A percentile compares a stretch with the other conserved stretches of the same genome.
phyloP scores from a whole-genome alignment of 2,113 vertebrate genomes.

The Trichechus manatus region DNA sequence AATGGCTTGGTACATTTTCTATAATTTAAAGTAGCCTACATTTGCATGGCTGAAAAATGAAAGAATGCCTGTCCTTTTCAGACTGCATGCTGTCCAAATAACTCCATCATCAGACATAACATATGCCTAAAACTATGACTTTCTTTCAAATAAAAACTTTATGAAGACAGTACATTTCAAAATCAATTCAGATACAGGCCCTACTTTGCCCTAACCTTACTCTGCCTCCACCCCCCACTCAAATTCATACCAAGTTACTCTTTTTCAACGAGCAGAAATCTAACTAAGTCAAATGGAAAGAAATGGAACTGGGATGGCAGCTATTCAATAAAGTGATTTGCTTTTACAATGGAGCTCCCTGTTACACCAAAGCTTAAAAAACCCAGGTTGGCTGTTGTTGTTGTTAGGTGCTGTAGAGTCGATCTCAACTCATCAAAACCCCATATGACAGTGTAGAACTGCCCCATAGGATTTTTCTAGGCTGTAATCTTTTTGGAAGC shows the following conservation, averaged over 20 bases:
- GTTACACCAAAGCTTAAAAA: too few relatives aligned
- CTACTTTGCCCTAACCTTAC: not conserved
- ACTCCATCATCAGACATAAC: not conserved
- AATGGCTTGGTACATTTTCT: not conserved
- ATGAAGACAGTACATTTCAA: not conserved
- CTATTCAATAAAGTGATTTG: too few relatives aligned
- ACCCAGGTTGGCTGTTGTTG: too few relatives aligned
- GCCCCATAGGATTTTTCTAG: too few relatives aligned
- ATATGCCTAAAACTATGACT: not conserved
- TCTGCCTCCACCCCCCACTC: too few relatives aligned
- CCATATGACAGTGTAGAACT: not conserved
- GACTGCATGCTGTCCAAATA: rapidly evolving
- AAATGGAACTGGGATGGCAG: not conserved
- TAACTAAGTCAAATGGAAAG: not conserved
- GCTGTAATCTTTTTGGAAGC: too few relatives aligned
- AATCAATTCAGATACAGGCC: not conserved
- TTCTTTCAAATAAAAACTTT: not conserved
- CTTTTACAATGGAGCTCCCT: not conserved
- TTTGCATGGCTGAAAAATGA: not conserved
- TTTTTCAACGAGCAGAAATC: not conserved
- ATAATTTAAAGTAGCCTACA: not conserved
- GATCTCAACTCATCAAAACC: too few relatives aligned
- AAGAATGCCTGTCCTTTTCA: not conserved
- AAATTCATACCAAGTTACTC: not conserved
- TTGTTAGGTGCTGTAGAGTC: too few relatives aligned